These are phyloP conservation scores for Caligus rogercresseyi DNA, from an alignment of 1,140 invertebrate species.

Conservation along the genomic window DNA sequence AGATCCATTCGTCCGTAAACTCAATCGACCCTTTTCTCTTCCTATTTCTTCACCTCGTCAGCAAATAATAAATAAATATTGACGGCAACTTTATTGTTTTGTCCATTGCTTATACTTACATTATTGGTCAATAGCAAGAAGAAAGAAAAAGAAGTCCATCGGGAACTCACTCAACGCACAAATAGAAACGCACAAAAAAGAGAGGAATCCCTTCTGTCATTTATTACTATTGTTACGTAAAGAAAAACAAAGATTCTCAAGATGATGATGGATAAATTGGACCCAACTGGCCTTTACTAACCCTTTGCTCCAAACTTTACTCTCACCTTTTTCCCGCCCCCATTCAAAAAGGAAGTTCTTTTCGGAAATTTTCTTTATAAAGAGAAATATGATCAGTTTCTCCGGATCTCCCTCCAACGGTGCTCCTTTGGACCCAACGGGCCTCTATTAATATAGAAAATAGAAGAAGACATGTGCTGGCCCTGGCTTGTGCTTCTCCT, in stretches of 20 bases:
- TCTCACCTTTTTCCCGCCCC: too few relatives aligned
- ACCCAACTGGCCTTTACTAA: background rate
- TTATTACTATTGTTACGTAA: background rate
- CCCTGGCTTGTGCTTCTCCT: background rate
- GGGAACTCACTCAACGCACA: too few relatives aligned
- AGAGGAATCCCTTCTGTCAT: background rate
- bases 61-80: too few relatives aligned
- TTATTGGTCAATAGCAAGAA: background rate
- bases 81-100: too few relatives aligned
- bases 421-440: background rate
- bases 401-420: background rate
- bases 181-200: too few relatives aligned
- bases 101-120: too few relatives aligned
- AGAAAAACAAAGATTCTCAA: background rate
- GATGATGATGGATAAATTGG: background rate
- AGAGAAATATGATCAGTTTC: background rate
- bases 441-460: too few relatives aligned
- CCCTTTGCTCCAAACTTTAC: too few relatives aligned
- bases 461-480: background rate
- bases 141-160: background rate
- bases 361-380: background rate
- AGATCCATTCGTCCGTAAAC: background rate
- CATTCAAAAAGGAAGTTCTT: background rate
- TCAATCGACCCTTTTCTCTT: background rate
- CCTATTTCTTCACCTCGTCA: background rate